phyloP scores from a whole-genome alignment of 1,140 invertebrate genomes.

The Atta texana region DNA sequence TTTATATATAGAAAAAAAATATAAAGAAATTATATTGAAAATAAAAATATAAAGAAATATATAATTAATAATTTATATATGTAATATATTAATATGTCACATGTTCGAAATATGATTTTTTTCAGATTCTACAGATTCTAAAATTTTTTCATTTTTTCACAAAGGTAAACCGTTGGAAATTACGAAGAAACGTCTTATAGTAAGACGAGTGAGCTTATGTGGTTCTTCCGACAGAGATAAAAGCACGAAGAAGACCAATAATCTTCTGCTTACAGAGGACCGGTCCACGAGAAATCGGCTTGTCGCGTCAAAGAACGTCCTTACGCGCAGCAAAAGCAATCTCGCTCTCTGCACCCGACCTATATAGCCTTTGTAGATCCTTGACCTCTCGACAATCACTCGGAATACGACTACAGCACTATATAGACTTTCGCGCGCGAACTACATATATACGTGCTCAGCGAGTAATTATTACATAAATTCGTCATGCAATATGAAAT shows the following conservation, averaged over 20 bases:
- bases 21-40: background rate
- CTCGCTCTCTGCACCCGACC: constrained; percentile 26
- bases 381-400: constrained; percentile 54
- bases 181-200: constrained; percentile 11
- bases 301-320: constrained; percentile 54
- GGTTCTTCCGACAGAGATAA: constrained; percentile 47
- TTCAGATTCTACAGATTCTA: background rate
- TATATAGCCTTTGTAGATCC: constrained; percentile 39
- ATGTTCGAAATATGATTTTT: background rate
- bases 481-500: constrained; percentile 16
- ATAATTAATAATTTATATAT: background rate
- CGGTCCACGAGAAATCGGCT: constrained; percentile 25
- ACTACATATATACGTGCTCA: background rate
- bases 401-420: background rate
- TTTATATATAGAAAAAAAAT: background rate
- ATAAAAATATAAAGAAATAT: background rate
- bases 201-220: constrained; percentile 37
- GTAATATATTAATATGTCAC: background rate
- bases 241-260: constrained; percentile 43
- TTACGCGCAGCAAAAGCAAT: constrained; percentile 58
- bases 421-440: background rate
- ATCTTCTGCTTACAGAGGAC: constrained; percentile 45
- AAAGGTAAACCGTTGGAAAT: background rate
- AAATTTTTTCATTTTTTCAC: background rate
- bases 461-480: constrained; percentile 32